phyloP scores from a whole-genome alignment of 2,113 vertebrate species.

The Brachyhypopomus occidentalis region DNA sequence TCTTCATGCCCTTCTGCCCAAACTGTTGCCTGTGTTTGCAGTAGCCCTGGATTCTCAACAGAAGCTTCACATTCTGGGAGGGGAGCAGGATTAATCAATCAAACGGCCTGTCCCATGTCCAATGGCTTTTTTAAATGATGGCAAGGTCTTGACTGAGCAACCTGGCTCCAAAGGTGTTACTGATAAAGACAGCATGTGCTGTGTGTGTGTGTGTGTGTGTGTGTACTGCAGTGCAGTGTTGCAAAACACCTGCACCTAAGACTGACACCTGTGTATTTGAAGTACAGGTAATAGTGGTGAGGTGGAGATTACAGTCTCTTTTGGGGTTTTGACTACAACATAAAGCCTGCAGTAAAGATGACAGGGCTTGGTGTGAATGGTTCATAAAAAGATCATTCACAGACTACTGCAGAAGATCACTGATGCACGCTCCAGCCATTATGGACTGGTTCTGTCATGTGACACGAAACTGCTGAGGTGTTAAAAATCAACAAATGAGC shows the following conservation, averaged over 20 bases:
- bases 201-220: too few relatives aligned
- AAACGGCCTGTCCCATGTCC: constrained; percentile 8
- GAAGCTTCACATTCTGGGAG: not conserved
- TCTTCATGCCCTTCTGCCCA: not conserved
- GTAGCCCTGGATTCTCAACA: too few relatives aligned
- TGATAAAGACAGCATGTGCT: not conserved
- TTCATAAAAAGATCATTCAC: not conserved
- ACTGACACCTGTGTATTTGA: too few relatives aligned
- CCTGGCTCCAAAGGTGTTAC: constrained; percentile 7
- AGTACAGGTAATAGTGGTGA: not conserved
- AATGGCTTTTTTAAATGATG: constrained; percentile 18
- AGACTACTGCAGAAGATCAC: not conserved
- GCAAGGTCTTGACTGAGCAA: constrained; percentile 7
- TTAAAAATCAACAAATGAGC: constrained; percentile 15
- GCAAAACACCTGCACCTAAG: too few relatives aligned
- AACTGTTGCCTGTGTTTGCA: not conserved
- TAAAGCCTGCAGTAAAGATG: not conserved
- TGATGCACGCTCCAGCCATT: not conserved
- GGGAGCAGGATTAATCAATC: constrained; percentile 37
- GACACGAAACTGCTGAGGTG: constrained; percentile 3
- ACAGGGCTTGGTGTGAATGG: not conserved
- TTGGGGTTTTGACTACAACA: not conserved
- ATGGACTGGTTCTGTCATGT: not conserved
- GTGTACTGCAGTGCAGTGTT: too few relatives aligned
- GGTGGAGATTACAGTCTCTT: not conserved